These are phyloP conservation scores for Jacana jacana DNA, from an alignment of 2,113 vertebrate species.

Conservation along the genomic window DNA sequence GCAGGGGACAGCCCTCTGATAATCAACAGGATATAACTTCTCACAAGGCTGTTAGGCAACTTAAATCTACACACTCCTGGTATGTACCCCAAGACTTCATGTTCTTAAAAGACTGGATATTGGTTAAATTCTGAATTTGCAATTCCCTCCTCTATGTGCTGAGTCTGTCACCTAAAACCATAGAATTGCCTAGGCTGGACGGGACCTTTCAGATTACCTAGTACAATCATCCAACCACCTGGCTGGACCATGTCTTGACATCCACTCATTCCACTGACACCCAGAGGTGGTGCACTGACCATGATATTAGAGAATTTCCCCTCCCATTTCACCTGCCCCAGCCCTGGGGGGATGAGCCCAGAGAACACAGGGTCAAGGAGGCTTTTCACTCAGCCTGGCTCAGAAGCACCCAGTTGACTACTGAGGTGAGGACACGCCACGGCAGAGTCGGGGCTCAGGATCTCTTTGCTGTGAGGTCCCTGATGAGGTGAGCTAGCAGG, in stretches of 20 bases:
- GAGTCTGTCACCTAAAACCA: neutral
- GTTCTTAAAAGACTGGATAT: too few species aligned
- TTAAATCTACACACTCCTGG: too few species aligned
- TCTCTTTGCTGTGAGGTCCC: neutral
- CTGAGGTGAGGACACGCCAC: rapidly evolving
- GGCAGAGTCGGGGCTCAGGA: neutral
- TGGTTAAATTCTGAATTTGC: neutral
- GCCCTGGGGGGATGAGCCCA: too few species aligned
- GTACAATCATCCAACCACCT: too few species aligned
- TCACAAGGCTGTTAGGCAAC: neutral
- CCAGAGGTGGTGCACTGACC: neutral
- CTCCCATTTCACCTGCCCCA: too few species aligned
- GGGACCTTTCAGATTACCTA: too few species aligned
- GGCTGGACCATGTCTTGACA: rapidly evolving
- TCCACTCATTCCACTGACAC: rapidly evolving
- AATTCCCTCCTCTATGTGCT: too few species aligned
- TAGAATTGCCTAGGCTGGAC: too few species aligned
- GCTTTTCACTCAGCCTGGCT: too few species aligned
- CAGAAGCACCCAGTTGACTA: neutral
- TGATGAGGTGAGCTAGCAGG: rapidly evolving
- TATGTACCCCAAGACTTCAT: neutral
- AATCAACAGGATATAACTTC: neutral
- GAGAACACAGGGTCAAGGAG: rapidly evolving
- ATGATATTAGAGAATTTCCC: too few species aligned
- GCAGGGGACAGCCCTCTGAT: neutral